Conservation (phyloP, 1,140 invertebrate species). For the Pachyrhynchus sulphureomaculatus region DNA sequence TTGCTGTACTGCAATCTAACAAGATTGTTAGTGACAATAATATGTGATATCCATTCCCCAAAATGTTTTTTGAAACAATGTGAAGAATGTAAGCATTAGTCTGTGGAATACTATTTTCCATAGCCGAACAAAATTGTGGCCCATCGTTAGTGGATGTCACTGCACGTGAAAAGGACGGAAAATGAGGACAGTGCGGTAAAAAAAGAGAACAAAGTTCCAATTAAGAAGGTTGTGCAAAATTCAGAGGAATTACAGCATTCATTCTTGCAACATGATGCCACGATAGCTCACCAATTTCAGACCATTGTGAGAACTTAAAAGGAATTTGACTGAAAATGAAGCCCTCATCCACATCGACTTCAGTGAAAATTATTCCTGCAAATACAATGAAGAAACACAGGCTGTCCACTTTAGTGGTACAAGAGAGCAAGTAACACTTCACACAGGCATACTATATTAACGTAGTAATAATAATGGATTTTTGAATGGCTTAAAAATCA, state of each 20-base stretch:
- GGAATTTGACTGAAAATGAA: conserved; percentile 16
- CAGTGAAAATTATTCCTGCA: conserved; percentile 40
- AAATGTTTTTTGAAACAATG: too few species aligned
- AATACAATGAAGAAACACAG: conserved; percentile 36
- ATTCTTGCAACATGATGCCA: conserved; percentile 23
- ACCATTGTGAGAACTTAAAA: not conserved
- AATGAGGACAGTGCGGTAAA: too few species aligned
- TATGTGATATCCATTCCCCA: too few species aligned
- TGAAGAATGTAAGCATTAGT: too few species aligned
- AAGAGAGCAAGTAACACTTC: conserved; percentile 1
- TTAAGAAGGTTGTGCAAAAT: not conserved
- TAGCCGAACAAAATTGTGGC: too few species aligned
- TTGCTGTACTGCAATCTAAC: too few species aligned
- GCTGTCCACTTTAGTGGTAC: conserved; percentile 37
- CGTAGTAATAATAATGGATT: not conserved
- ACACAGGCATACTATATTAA: not conserved
- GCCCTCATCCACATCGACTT: conserved; percentile 36
- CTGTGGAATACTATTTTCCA: too few species aligned
- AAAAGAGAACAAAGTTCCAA: not conserved
- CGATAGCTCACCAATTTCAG: not conserved
- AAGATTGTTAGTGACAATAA: too few species aligned
- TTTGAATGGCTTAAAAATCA: too few species aligned
- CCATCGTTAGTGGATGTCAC: too few species aligned
- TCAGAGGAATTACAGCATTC: not conserved
- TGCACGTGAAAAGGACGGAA: too few species aligned